Base-by-base conservation (phyloP, 2,888 invertebrate genomes). In the Gastrophysa polygoni region DNA sequence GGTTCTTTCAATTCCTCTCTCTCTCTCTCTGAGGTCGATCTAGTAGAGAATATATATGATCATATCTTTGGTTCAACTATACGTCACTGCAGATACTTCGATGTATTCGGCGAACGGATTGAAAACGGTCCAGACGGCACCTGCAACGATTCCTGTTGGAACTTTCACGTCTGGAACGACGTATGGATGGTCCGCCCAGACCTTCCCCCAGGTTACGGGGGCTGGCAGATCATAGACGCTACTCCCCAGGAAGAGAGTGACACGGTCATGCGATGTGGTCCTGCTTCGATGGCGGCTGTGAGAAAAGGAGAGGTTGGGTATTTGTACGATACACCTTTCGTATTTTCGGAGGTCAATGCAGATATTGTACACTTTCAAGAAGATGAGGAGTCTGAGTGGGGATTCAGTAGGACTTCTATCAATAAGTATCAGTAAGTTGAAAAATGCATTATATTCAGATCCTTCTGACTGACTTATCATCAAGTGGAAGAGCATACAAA, bases 101-200 rank as follows among this genome's bases (percentile, higher is more conserved):
- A 89, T 74, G 81, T 84, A 17, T 85, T 86, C 68, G 89, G 89
- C 8, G 87, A 89, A 64, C 87, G 88, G 78, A 87, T 89, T 46
- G 87, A 86, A 59, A 87, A 88, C 66, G 89, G 90, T 8, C 88
- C 88, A 6, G 88, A 88, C 74, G 88, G 88, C 63, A 86, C 88
- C 72, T 89, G 89, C 74, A 80, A 48, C n/a, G 74, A 75, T 62
- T 89, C 90, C n/a, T 89, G 91, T 74, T 92, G 92, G 91, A 91
- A 90, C 81, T 92, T 91, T 84, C 91, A 92, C 74, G 89, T 89
- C 2, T 92, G 91, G 91, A 91, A 91, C 75, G 92, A 92, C 73
- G 89, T 89, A 18, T 92, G 91, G 91, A 91, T 91, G 90, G 82
- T 86, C 54, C 82, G 91, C 66, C 87, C 89, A 17, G 92, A 92